These are phyloP conservation scores for Chloroclysta siterata DNA, from an alignment of 2,888 invertebrate genomes.

Conservation along the genomic window DNA sequence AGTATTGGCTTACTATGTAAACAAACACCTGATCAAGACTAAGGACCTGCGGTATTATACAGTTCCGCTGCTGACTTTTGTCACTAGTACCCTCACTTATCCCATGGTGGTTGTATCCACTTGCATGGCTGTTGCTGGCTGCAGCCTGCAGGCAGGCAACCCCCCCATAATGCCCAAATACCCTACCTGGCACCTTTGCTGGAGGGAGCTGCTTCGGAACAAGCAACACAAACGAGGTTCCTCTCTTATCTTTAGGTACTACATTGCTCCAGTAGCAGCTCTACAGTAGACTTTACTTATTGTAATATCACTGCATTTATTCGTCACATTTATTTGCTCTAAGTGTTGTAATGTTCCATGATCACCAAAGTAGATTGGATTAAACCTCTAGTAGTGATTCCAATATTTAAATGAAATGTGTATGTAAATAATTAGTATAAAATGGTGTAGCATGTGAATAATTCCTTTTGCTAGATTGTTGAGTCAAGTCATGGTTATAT, in stretches of 20 bases:
- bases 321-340: slow-evolving; percentile 76
- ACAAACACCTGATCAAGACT: slow-evolving; percentile 92
- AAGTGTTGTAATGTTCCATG: slow-evolving; percentile 83
- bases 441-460: slow-evolving; percentile 76
- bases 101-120: slow-evolving; percentile 96
- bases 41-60: slow-evolving; percentile 86
- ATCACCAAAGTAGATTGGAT: slow-evolving; percentile 78
- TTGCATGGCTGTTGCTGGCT: slow-evolving; percentile 94
- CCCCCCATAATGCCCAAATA: slow-evolving; percentile 95
- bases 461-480: slow-evolving; percentile 78
- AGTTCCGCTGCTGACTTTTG: slow-evolving; percentile 86
- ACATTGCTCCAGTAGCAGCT: slow-evolving; percentile 78
- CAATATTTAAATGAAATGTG: slow-evolving; percentile 66
- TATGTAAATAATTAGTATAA: slow-evolving; percentile 81
- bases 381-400: slow-evolving; percentile 52
- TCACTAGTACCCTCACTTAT: slow-evolving; percentile 94
- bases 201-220: slow-evolving; percentile 89
- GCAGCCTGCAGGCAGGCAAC: slow-evolving; percentile 90
- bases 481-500: slow-evolving; percentile 73
- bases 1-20: slow-evolving; percentile 90
- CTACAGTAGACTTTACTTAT: slow-evolving; percentile 59
- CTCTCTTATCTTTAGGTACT: slow-evolving; percentile 91
- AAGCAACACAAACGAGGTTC: slow-evolving; percentile 95
- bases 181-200: slow-evolving; percentile 92
- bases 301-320: slow-evolving; percentile 52